phyloP scores from a whole-genome alignment of 2,113 vertebrate genomes.

The Psilopsiagon aurifrons region DNA sequence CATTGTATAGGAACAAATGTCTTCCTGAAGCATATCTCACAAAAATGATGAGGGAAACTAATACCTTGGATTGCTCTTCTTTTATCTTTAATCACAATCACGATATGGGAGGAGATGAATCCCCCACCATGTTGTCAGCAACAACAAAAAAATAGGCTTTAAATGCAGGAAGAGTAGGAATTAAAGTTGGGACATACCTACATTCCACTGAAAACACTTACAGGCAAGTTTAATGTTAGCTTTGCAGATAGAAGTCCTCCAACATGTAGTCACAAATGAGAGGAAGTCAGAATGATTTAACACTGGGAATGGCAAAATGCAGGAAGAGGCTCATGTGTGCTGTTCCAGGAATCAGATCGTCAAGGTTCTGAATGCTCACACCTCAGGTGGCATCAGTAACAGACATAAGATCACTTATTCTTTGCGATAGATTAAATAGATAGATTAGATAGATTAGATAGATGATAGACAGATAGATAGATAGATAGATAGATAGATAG shows the following conservation, averaged over 20 bases:
- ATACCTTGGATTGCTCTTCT: neutral
- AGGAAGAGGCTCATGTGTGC: neutral
- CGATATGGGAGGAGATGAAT: neutral
- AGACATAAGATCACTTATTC: neutral
- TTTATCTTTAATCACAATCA: neutral
- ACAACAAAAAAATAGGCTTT: neutral
- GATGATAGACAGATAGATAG: too few species aligned
- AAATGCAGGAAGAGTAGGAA: neutral
- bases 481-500: too few species aligned
- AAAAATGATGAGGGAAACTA: neutral
- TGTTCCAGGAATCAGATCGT: neutral
- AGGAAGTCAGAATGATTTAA: neutral
- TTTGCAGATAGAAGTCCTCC: neutral
- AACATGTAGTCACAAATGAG: neutral
- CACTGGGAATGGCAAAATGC: neutral
- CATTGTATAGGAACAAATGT: neutral
- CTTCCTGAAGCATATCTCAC: neutral
- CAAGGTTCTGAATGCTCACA: neutral
- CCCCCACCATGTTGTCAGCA: neutral
- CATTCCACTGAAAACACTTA: neutral
- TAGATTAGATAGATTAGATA: too few species aligned
- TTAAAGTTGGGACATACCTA: neutral
- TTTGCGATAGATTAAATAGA: neutral
- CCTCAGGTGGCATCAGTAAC: neutral
- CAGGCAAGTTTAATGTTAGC: neutral